Base-by-base conservation (phyloP, 2,888 invertebrate genomes). In the Oegoconia quadripuncta region DNA sequence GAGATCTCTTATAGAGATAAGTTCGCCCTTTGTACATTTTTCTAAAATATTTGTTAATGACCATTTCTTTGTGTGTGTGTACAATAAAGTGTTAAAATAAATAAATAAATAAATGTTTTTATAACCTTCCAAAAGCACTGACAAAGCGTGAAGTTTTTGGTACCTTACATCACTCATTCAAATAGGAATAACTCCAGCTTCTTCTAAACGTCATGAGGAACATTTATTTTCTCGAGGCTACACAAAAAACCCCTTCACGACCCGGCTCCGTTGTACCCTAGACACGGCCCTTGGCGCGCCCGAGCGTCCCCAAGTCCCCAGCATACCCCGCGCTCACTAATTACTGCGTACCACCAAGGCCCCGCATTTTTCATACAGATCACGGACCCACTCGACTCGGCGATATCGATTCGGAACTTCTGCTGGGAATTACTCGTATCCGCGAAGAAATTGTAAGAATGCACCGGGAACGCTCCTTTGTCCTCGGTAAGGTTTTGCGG, bases 321-420 rank as follows among this genome's bases (percentile, higher is more conserved):
- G 34, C 39, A 39, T 39, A 34, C 36, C 22, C 46, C 46, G 33
- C 37, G 49, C 41, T 44, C 79, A 76, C 81, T 82, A 82, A 83
- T 82, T 83, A 81, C 78, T 68, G 62, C 73, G 69, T 66, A 65
- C 72, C 69, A 52, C 42, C 37, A 55, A 42, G 45, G 44, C 39
- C 44, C 41, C 36, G 41, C 41, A 79, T 80, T 81, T 81, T 81
- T 81, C 76, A 83, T 66, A 71, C 83, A 75, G 80, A 79, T 81
- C 83, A 83, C 82, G 83, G 69, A 80, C 58, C 64, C 60, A 60
- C 66, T 69, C 64, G 54, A 59, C 59, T 22, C 27, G 50, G 53
- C 59, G 54, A 51, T 71, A 79, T 82, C 76, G 81, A 82, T 82
- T 70, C 60, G 55, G 52, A 64, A 64, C 62, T 67, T 70, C 64